Base-by-base conservation (phyloP, 2,888 invertebrate species). In the Hyposoter didymator region DNA sequence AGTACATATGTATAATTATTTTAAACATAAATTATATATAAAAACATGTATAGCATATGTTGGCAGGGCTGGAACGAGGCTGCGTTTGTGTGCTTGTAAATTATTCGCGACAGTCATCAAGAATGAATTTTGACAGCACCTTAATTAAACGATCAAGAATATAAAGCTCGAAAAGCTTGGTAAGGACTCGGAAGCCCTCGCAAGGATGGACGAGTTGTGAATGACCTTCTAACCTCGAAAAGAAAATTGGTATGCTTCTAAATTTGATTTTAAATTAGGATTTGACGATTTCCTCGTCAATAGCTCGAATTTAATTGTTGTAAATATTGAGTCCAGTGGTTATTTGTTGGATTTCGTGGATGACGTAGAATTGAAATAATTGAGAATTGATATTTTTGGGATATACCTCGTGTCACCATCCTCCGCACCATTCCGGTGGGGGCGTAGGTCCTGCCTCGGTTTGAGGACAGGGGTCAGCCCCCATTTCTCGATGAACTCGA, bases 401-500 rank as follows among this genome's bases (percentile, higher is more conserved):
- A 59, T 94, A 90, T 96, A 96, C 96, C 96, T 96, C 95, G 96
- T 95, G 94, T 96, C 96, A 94, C 95, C 96, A 94, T 96, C 96
- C 95, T 96, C 96, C 94, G 95, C 95, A 95, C 95, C 95, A 95
- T 95, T 95, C 94, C 95, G 94, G 94, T 96, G 96, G 97, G 97
- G 97, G 95, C 95, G 95, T 95, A 97, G 97, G 96, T 98, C 97
- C 97, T 97, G 97, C 96, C 98, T 97, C 97, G 98, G 98, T 96
- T 97, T 97, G 96, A 98, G 97, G 97, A 98, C 98, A 97, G 98
- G 98, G 97, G 98, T 98, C 96, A 98, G 97, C 97, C 98, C 98
- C 98, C 98, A 98, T 98, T 98, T 97, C 96, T 98, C 98, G 96
- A 98, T 97, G 96, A 98, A 97, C 97, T 98, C 98, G 97, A 98